phyloP scores from a whole-genome alignment of 2,797 vertebrate species.

The Muraenolepis orangiensis region DNA sequence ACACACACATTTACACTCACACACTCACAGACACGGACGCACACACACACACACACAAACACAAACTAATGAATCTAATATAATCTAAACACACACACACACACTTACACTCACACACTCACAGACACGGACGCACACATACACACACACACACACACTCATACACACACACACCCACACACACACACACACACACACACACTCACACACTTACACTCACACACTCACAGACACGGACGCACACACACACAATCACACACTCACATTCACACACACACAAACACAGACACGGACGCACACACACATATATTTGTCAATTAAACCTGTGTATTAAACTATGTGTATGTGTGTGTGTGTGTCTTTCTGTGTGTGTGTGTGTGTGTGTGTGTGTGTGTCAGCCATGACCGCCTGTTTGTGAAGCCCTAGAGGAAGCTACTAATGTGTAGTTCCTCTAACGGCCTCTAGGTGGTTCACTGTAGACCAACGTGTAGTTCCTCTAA shows the following conservation, averaged over 20 bases:
- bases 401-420: too few species aligned
- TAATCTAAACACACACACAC: not conserved
- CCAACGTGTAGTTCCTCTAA: too few species aligned
- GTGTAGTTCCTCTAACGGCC: too few species aligned
- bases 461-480: too few species aligned
- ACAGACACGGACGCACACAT: not conserved
- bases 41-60: too few species aligned
- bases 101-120: not conserved
- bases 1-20: not conserved
- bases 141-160: not conserved
- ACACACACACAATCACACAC: too few species aligned
- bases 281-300: not conserved
- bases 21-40: not conserved
- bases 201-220: too few species aligned
- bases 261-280: not conserved
- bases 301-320: not conserved
- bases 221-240: too few species aligned
- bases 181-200: slow-evolving; percentile 1
- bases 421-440: too few species aligned
- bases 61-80: too few species aligned
- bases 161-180: slow-evolving; percentile 7
- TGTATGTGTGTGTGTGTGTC: slow-evolving; percentile 15
- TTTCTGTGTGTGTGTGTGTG: slow-evolving; percentile 15
- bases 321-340: too few species aligned
- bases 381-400: slow-evolving; percentile 5